Base-by-base conservation (phyloP, 2,888 invertebrate genomes). In the Drosophila limbata region DNA sequence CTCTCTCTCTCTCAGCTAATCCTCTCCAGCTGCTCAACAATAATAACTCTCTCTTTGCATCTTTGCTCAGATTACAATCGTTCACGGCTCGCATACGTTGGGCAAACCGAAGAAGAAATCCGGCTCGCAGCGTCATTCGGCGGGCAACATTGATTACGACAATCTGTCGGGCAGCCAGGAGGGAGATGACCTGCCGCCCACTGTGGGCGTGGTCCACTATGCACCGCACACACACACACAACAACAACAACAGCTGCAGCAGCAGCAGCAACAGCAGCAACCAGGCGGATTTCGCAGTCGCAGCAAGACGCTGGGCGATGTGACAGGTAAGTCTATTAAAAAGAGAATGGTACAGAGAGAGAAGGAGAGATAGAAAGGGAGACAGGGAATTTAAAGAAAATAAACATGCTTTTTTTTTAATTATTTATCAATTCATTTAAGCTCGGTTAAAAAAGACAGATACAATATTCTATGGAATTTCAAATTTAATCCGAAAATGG, bases 291-390 rank as follows among this genome's bases (percentile, higher is more conserved):
- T 97, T 93, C 94, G 97, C 87, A 95, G 95, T 80, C 95, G 98
- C 88, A 98, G 98, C 93, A 97, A 97, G 94, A 98, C 97, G n/a
- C 95, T 98, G 79, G 96, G 97, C 81, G 98, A 98, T 92, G 94
- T 95, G 64, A 94, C 95, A 88, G 96, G 96, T 96, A 91, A 91
- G 92, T 8, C 28, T 28, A 8, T 78, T 2, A 3, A 2, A n/a
- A 5, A 15, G 9, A 8, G n/a, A 37, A 2, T n/a, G n/a, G n/a
- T n/a, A 3, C 2, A 44, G 44, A 13, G 6, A 21, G 6, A 15
- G 11, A 13, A 13, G 21, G 2, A 3, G 1, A 10, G 10, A 21
- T 2, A 19, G 2, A n/a, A 21, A 13, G 13, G 4, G 5, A n/a
- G 44, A 13, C 6, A 21, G 13, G 8, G 28, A 28, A 28, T 8